These are phyloP conservation scores for Parazoanthus swiftii DNA, from an alignment of 92 coral and sea anemone species.

Conservation along the genomic window DNA sequence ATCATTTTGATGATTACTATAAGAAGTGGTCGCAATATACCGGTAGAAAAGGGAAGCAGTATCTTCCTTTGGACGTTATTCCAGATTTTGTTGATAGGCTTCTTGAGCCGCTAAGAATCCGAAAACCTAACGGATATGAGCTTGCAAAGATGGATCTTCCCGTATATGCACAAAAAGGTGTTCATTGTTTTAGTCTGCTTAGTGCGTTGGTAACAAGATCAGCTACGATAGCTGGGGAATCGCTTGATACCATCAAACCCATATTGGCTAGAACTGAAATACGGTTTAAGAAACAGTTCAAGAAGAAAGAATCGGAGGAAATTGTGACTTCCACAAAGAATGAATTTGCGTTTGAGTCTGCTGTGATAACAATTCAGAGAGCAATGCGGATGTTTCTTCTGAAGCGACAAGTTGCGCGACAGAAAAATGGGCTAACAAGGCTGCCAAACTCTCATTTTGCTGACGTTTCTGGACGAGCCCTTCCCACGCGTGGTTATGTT, in stretches of 20 bases:
- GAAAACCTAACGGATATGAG: constrained; percentile 67
- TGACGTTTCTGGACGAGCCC: too few relatives aligned
- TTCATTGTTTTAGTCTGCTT: constrained; percentile 85
- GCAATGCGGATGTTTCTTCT: constrained; percentile 26
- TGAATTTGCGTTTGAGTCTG: constrained; percentile 34
- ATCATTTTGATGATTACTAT: constrained; percentile 84
- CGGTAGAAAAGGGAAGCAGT: constrained; percentile 74
- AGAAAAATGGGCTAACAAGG: neutral
- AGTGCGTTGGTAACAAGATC: constrained; percentile 73
- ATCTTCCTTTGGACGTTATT: constrained; percentile 67
- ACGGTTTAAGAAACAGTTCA: constrained; percentile 67
- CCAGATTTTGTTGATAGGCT: constrained; percentile 84
- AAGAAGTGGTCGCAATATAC: constrained; percentile 82
- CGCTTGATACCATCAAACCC: constrained; percentile 73
- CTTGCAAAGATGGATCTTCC: constrained; percentile 77
- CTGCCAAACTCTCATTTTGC: neutral
- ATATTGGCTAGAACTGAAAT: constrained; percentile 71
- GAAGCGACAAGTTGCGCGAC: neutral
- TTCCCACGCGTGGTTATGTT: neutral
- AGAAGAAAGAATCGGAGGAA: constrained; percentile 13
- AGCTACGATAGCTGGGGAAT: constrained; percentile 83
- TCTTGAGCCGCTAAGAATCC: constrained; percentile 76
- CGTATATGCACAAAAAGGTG: constrained; percentile 74
- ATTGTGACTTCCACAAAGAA: constrained; percentile 14
- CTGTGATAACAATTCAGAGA: constrained; percentile 38